Conservation (phyloP, 2,888 invertebrate genomes). For the Eretmocerus hayati region DNA sequence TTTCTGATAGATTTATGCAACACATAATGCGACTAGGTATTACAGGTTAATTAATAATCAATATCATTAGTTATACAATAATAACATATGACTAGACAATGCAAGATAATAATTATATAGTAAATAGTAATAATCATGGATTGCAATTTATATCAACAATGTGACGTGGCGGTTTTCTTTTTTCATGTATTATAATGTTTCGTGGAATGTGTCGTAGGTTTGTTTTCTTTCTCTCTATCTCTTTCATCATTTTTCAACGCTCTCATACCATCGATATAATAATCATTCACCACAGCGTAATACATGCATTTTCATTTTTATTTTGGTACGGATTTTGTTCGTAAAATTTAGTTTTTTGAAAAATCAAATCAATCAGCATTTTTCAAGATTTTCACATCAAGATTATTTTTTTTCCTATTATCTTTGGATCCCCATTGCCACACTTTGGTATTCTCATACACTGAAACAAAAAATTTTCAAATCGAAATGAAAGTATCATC, state of each 20-base stretch:
- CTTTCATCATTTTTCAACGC: not conserved
- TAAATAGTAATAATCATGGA: conserved; percentile 47
- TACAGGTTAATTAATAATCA: conserved; percentile 48
- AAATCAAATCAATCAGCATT: not conserved
- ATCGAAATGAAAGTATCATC: conserved; percentile 18
- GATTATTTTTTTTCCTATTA: too few species aligned
- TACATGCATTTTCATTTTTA: too few species aligned
- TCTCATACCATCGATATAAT: not conserved
- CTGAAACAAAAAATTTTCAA: conserved; percentile 22
- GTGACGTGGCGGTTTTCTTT: conserved; percentile 38
- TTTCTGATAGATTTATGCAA: conserved; percentile 42
- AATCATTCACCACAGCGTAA: too few species aligned
- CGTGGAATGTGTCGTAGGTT: conserved; percentile 33
- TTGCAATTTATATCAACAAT: conserved; percentile 47
- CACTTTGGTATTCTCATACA: conserved; percentile 6
- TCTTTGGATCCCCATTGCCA: too few species aligned
- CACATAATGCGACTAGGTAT: conserved; percentile 48
- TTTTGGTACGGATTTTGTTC: too few species aligned
- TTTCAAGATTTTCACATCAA: conserved; percentile 7
- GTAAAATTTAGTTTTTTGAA: too few species aligned
- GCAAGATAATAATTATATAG: conserved; percentile 48
- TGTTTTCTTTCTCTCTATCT: conserved; percentile 6
- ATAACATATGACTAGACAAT: conserved; percentile 48
- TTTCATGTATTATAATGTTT: conserved; percentile 20
- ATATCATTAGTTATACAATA: conserved; percentile 47